These are phyloP conservation scores for Apogon hyalosoma DNA, from an alignment of 2,797 vertebrate species.

Conservation along the genomic window DNA sequence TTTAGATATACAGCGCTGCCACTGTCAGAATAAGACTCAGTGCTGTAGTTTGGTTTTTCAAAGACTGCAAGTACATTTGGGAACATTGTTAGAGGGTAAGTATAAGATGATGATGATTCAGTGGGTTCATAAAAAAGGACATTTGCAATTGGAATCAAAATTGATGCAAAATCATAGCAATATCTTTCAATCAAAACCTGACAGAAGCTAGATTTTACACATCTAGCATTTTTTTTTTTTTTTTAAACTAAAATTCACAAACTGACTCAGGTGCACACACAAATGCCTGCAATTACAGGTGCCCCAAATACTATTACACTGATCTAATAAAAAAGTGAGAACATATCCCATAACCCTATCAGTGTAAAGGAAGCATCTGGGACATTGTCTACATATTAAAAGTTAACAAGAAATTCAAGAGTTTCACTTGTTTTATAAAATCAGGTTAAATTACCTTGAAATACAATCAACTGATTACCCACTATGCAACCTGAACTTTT, in stretches of 20 bases:
- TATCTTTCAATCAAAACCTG: slow-evolving; percentile 8
- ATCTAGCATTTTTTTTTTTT: slow-evolving; percentile 10
- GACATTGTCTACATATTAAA: no score
- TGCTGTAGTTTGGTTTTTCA: slow-evolving; percentile 31
- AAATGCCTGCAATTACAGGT: background rate
- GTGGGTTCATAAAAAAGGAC: slow-evolving; percentile 18
- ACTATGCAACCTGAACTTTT: no score
- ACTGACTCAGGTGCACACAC: background rate
- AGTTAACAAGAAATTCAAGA: no score
- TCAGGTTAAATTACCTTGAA: no score
- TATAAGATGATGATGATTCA: slow-evolving; percentile 6
- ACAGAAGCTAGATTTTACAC: slow-evolving; percentile 2
- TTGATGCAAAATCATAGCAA: background rate
- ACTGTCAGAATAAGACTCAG: slow-evolving; percentile 25
- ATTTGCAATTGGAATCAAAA: slow-evolving; percentile 5
- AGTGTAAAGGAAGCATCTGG: background rate
- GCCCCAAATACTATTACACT: background rate
- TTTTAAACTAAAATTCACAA: background rate
- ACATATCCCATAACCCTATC: background rate
- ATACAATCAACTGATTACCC: no score
- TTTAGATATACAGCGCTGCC: slow-evolving; percentile 13
- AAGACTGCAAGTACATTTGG: slow-evolving; percentile 25
- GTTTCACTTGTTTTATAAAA: no score
- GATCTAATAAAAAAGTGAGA: background rate
- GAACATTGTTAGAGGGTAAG: slow-evolving; percentile 21